Evolutionary conservation across 2,113 vertebrate species (phyloP), one percentile per base, ranked within the genome.

Genomic region (Carettochelys insculpta): DNA sequence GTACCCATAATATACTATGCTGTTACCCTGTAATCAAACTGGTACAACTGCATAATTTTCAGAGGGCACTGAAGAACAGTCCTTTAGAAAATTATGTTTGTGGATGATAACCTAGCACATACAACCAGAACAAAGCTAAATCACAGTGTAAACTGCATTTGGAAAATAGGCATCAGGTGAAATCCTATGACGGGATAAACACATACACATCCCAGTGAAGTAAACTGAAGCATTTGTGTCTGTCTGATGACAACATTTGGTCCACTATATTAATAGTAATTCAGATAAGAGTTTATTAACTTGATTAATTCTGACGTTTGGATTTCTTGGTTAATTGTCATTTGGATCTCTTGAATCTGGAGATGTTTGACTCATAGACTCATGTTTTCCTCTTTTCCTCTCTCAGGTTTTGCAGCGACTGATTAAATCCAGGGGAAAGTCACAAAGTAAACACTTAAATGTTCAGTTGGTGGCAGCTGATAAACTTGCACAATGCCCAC

Each of bases 401-500:
- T 77, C 5, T 34, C 97, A 99, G 99, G 99, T 99, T 92, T 97
- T 99, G 94, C 99, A 99, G 96, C 97, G 99, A 58, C 97, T 99
- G 96, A 99, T 99, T 97, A 99, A 99, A 97, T 99, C 99, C 34
- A 98, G 99, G 97, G 99, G 99, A 79, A 99, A 99, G 89, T 99
- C 99, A 73, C 99, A 99, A 94, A 99, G 99, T 96, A 99, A 99
- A 98, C 99, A 99, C 97, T 97, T 99, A 97, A 99, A 99, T 11
- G 99, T 99, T 85, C 99, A 99, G 96, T 97, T 99, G 94, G 99
- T 99, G 94, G 99, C 99, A 82, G 99, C 99, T 12, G 99, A 99
- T 94, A 99, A 99, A 97, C 98, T 99, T 27, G 98, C 99, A 52
- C 99, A 99, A 76, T 99, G 99, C 91, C 99, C 99, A 16, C 99